Evolutionary conservation across 2,113 vertebrate species (phyloP).

Genomic region (Lontra canadensis): DNA sequence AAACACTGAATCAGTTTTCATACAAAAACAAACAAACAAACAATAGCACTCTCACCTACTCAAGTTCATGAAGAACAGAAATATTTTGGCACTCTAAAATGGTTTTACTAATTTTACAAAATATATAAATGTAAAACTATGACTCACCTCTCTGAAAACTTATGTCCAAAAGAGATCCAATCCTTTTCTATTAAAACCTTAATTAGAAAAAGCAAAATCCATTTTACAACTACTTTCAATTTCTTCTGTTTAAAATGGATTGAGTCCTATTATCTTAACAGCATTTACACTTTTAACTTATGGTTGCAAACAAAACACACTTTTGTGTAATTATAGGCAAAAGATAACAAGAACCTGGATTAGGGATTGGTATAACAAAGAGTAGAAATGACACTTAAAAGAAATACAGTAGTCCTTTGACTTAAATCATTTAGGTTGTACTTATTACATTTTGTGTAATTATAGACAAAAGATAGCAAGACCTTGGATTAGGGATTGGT

Average conservation of each 20-base stretch:
- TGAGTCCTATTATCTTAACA: constrained; percentile 35
- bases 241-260: not conserved
- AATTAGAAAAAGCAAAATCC: constrained; percentile 51
- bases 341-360: not conserved
- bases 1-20: not conserved
- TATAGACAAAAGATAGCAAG: not conserved
- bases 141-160: constrained; percentile 97
- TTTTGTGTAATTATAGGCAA: not conserved
- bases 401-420: not conserved
- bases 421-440: not conserved
- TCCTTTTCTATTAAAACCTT: constrained; percentile 99
- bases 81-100: not conserved
- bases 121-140: not conserved
- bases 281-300: constrained; percentile 23
- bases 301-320: not conserved
- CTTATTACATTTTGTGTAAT: not conserved
- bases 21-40: not conserved
- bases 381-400: not conserved
- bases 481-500: not conserved
- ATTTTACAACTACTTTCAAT: constrained; percentile 26
- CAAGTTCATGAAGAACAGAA: not conserved
- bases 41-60: not conserved
- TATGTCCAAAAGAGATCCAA: constrained; percentile 99
- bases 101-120: constrained; percentile 24
- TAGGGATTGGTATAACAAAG: not conserved